These are phyloP conservation scores for Amiota communis DNA, from an alignment of 2,888 invertebrate species.

Conservation along the genomic window DNA sequence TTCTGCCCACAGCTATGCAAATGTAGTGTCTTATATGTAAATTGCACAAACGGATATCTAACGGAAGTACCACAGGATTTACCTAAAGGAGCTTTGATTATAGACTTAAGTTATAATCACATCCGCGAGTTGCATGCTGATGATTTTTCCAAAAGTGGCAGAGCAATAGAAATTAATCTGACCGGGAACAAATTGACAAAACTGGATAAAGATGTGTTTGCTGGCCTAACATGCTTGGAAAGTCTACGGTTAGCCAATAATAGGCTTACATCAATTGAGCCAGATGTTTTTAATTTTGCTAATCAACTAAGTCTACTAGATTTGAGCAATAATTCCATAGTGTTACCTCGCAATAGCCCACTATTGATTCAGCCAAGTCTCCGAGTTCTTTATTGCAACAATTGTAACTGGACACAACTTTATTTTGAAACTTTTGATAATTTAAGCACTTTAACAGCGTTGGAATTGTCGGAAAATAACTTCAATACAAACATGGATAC, in stretches of 20 bases:
- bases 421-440: slow-evolving; percentile 70
- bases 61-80: slow-evolving; percentile 74
- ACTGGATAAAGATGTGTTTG: slow-evolving; percentile 68
- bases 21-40: too few species aligned
- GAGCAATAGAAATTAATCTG: slow-evolving; percentile 68
- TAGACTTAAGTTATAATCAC: too few species aligned
- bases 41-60: slow-evolving; percentile 75
- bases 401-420: slow-evolving; percentile 69
- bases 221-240: slow-evolving; percentile 61
- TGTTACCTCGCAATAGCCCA: slow-evolving; percentile 59
- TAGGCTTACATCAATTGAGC: slow-evolving; percentile 65
- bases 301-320: slow-evolving; percentile 65
- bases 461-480: slow-evolving; percentile 71
- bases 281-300: slow-evolving; percentile 68
- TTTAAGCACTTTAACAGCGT: slow-evolving; percentile 62
- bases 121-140: slow-evolving; percentile 63
- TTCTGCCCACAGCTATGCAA: too few species aligned
- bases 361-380: slow-evolving; percentile 70
- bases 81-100: slow-evolving; percentile 65
- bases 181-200: slow-evolving; percentile 62
- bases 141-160: slow-evolving; percentile 65
- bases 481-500: slow-evolving; percentile 72
- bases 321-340: slow-evolving; percentile 71
- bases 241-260: slow-evolving; percentile 71
- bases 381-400: slow-evolving; percentile 67